Percentiles rank a stretch among this genome's conserved stretches.
phyloP scores from a whole-genome alignment of 2,888 invertebrate species.

The Smittia aterrima region DNA sequence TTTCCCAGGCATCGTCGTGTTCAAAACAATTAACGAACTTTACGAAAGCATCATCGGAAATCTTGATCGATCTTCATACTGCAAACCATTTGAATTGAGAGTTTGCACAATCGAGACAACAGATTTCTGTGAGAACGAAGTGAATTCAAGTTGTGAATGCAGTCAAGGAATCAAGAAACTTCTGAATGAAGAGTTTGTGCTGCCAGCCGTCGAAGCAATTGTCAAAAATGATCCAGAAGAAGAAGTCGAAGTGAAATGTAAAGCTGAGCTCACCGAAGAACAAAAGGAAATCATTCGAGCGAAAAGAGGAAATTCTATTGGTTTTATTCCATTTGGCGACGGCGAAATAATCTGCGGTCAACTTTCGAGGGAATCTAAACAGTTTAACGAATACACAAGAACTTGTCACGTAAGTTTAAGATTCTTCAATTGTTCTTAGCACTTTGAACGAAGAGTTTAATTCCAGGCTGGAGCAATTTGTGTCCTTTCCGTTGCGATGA shows the following conservation, averaged over 20 bases:
- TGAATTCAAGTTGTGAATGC: background rate
- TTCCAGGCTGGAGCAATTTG: constrained; percentile 30
- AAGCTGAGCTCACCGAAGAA: background rate
- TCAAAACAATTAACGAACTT: constrained; percentile 25
- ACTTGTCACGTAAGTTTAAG: constrained; percentile 15
- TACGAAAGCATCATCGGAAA: background rate
- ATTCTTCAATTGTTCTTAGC: background rate
- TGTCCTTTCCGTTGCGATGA: background rate
- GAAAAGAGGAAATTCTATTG: background rate
- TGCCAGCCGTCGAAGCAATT: constrained; percentile 13
- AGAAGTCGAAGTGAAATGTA: background rate
- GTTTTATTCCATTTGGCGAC: background rate
- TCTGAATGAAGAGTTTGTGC: background rate
- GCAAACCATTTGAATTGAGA: constrained; percentile 28
- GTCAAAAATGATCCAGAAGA: background rate
- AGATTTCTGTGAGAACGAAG: background rate
- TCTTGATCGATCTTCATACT: background rate
- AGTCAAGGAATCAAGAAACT: background rate
- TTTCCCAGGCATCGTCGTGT: background rate
- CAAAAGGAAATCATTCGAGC: background rate
- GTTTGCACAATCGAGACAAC: constrained; percentile 8
- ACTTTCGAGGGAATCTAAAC: constrained; percentile 2
- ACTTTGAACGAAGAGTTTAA: background rate
- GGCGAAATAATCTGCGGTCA: constrained; percentile 10
- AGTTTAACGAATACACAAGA: constrained; percentile 1